Evolutionary conservation across 2,797 vertebrate species (phyloP).

Genomic region (Zenarchopterus dispar): DNA sequence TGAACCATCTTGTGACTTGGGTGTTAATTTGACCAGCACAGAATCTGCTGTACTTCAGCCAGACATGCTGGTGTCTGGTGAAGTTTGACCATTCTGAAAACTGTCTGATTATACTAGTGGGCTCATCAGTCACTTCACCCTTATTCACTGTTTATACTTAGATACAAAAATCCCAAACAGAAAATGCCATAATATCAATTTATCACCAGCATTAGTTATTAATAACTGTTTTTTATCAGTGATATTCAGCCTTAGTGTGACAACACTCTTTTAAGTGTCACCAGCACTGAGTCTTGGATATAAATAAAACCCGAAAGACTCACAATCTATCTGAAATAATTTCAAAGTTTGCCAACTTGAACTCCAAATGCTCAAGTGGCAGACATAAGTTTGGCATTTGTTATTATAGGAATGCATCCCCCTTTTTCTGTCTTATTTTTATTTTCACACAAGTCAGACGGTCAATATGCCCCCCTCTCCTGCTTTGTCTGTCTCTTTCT

Average conservation of each 20-base stretch:
- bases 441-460: constrained; percentile 20
- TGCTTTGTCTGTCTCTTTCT: constrained; percentile 1
- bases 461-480: constrained; percentile 37
- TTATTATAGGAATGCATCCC: neutral
- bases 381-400: neutral
- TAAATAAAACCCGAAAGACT: too few species aligned
- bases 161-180: too few species aligned
- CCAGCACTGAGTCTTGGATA: neutral
- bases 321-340: neutral
- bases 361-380: neutral
- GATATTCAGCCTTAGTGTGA: neutral
- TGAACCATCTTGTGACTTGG: neutral
- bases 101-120: too few species aligned
- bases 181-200: too few species aligned
- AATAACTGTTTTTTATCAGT: neutral
- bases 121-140: neutral
- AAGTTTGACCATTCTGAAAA: neutral
- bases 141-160: too few species aligned
- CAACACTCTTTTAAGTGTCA: too few species aligned
- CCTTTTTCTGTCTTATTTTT: constrained; percentile 19
- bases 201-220: neutral
- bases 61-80: neutral
- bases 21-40: too few species aligned
- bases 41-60: neutral
- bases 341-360: neutral